Evolutionary conservation across 2,797 vertebrate genomes (phyloP).

Genomic region (Gouania willdenowi): DNA sequence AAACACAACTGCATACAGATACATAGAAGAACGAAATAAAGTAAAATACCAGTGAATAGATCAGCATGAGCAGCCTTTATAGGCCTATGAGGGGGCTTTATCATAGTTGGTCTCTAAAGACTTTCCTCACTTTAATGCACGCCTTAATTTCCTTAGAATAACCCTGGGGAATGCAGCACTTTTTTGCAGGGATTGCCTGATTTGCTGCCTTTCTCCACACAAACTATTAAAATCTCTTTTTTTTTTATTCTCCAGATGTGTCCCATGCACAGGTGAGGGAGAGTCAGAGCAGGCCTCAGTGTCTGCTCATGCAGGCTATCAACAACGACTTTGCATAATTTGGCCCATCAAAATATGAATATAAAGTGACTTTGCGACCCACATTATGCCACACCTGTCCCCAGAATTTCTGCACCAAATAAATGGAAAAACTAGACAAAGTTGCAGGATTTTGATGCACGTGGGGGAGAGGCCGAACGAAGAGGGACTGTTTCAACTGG

Average conservation of each 20-base stretch:
- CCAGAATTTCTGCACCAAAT: slow-evolving; percentile 8
- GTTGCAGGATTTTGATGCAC: too few relatives aligned
- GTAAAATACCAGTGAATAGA: slow-evolving; percentile 23
- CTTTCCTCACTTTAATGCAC: slow-evolving; percentile 9
- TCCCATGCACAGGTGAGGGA: slow-evolving; percentile 36
- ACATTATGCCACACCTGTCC: slow-evolving; percentile 36
- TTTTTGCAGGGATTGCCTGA: slow-evolving; percentile 21
- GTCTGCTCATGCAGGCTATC: too few relatives aligned
- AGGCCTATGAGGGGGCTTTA: slow-evolving; percentile 12
- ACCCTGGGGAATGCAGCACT: slow-evolving; percentile 20
- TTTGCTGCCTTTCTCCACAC: slow-evolving; percentile 32
- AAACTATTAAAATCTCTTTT: slow-evolving; percentile 1
- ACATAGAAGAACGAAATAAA: slow-evolving; percentile 30
- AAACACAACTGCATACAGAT: slow-evolving; percentile 30
- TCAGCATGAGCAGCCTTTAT: slow-evolving; percentile 1
- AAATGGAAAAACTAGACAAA: too few relatives aligned
- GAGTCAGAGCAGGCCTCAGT: slow-evolving; percentile 5
- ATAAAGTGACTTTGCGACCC: too few relatives aligned
- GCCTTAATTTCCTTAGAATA: slow-evolving; percentile 8
- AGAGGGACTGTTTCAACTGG: slow-evolving; percentile 66
- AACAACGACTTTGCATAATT: too few relatives aligned
- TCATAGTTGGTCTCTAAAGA: slow-evolving; percentile 21
- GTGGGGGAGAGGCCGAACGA: slow-evolving; percentile 48
- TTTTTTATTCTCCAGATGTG: slow-evolving; percentile 1
- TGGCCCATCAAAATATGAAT: too few relatives aligned